Evolutionary conservation across 1,140 invertebrate species (phyloP), one percentile per base, ranked within the genome.

Genomic region (Lepidostoma basale): DNA sequence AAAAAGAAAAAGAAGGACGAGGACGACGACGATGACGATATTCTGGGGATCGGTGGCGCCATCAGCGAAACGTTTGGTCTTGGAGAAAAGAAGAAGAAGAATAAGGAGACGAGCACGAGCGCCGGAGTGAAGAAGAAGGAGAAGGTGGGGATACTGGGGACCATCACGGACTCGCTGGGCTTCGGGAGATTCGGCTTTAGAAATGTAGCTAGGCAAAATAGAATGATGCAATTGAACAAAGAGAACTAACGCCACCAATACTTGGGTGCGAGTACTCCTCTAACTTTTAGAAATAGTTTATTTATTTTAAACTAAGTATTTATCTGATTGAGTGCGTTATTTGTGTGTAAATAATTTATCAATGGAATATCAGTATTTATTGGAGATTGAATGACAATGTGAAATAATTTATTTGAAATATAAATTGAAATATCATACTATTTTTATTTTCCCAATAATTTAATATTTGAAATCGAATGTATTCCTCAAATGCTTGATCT

Each of bases 221-320:
- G 82, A 78, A 83, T 83, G 82, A 80, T 82, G 79, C 77, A 75
- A 20, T 78, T 12, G 74, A 81, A n/a, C n/a, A n/a, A n/a, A n/a
- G n/a, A n/a, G n/a, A n/a, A n/a, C n/a, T n/a, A n/a, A n/a, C n/a
- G n/a, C n/a, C n/a, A n/a, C n/a, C n/a, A n/a, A n/a, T n/a, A n/a
- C n/a, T n/a, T n/a, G n/a, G n/a, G n/a, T n/a, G n/a, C n/a, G n/a
- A n/a, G n/a, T n/a, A n/a, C n/a, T n/a, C n/a, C n/a, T n/a, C n/a
- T n/a, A n/a, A n/a, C n/a, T n/a, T n/a, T n/a, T n/a, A 18, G 18
- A 23, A 65, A 54, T 73, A 70, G 64, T 72, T 75, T 73, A 75
- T 70, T 77, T 75, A 77, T 77, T 77, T 76, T 76, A 54, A 39
- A 56, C 12, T 28, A 39, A 56, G 40, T 65, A 65, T 65, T 54